Conservation (phyloP, 1,140 invertebrate genomes). For the Littorina saxatilis region DNA sequence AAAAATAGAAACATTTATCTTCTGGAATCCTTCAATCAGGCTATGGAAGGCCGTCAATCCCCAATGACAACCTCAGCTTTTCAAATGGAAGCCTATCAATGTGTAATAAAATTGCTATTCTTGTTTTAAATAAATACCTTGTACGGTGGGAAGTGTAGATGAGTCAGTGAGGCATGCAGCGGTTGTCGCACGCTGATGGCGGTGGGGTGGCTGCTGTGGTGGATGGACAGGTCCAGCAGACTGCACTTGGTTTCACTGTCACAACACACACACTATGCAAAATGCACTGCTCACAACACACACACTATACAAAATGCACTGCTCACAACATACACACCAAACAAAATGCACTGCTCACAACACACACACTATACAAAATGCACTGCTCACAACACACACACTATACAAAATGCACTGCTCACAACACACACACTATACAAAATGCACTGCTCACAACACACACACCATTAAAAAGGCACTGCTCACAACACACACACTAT, state of each 20-base stretch:
- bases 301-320: background rate
- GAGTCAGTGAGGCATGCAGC: conserved; percentile 34
- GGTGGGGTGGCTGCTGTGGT: conserved; percentile 37
- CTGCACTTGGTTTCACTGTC: conserved; percentile 51
- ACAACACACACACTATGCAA: conserved; percentile 16
- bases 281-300: background rate
- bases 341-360: background rate
- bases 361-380: background rate
- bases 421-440: background rate
- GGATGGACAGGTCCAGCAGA: conserved; percentile 53
- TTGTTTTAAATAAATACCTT: too few species aligned
- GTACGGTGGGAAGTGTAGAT: conserved; percentile 40
- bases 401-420: too few species aligned
- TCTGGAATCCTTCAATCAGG: too few species aligned
- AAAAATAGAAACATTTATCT: too few species aligned
- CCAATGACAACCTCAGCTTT: too few species aligned
- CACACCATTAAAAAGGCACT: too few species aligned
- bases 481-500: background rate
- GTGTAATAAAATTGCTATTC: too few species aligned
- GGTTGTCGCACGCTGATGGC: conserved; percentile 30
- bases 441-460: too few species aligned
- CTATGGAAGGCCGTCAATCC: too few species aligned
- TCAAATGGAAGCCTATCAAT: too few species aligned
- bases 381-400: too few species aligned
- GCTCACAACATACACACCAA: too few species aligned